phyloP scores from a whole-genome alignment of 2,113 vertebrate species.

The Propithecus coquereli region DNA sequence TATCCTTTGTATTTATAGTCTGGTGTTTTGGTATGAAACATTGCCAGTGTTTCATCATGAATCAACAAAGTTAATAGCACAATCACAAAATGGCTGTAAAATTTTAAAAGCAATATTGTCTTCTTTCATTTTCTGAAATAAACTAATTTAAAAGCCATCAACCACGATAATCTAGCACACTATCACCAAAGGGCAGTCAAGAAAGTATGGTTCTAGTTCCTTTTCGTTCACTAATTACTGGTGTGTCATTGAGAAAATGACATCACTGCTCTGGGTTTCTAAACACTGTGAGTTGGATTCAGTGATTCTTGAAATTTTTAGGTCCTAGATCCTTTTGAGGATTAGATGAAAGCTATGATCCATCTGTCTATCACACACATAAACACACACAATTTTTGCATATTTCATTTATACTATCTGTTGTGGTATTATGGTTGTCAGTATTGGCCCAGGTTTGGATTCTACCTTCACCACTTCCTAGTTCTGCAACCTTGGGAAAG shows the following conservation, averaged over 20 bases:
- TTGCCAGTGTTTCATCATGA: not conserved
- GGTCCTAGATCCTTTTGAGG: not conserved
- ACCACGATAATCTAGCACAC: not conserved
- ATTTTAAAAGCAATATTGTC: not conserved
- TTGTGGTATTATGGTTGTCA: not conserved
- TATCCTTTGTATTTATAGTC: not conserved
- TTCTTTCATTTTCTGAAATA: not conserved
- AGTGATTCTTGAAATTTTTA: not conserved
- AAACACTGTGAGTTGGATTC: not conserved
- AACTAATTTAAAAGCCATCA: not conserved
- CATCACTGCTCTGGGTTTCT: not conserved
- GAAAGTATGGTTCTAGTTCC: not conserved
- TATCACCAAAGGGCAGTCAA: not conserved
- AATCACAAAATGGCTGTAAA: not conserved
- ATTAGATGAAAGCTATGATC: not conserved
- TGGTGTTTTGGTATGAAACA: not conserved
- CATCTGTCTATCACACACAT: not conserved
- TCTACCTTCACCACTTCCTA: not conserved
- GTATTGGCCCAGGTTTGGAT: not conserved
- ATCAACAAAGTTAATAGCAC: not conserved
- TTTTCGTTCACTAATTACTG: not conserved
- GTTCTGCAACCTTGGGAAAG: not conserved
- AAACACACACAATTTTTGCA: not conserved
- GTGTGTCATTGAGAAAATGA: not conserved
- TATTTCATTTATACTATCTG: not conserved